Conservation (phyloP, 2,797 vertebrate genomes). For the Takifugu rubripes region DNA sequence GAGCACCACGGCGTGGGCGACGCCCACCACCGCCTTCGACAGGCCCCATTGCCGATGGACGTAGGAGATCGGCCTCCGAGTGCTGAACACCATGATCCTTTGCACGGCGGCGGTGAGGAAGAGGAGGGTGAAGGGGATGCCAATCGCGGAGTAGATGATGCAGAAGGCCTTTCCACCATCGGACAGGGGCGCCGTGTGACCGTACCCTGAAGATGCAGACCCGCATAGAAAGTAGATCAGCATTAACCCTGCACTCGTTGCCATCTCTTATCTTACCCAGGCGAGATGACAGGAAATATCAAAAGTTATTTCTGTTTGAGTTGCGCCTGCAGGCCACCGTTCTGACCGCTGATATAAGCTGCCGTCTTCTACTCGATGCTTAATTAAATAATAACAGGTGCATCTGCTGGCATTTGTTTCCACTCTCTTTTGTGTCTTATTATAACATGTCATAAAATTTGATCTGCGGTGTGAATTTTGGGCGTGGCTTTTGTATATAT, state of each 20-base stretch:
- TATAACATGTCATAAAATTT: neutral
- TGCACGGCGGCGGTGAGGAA: conserved; percentile 97
- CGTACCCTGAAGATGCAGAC: conserved; percentile 80
- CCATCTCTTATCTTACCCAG: too few relatives aligned
- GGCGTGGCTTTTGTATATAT: neutral
- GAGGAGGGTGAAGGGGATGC: conserved; percentile 96
- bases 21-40: conserved; percentile 86
- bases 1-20: conserved; percentile 83
- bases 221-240: too few relatives aligned
- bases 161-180: conserved; percentile 96
- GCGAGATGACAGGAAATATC: too few relatives aligned
- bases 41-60: conserved; percentile 89
- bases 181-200: conserved; percentile 93
- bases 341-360: too few relatives aligned
- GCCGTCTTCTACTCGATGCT: too few relatives aligned
- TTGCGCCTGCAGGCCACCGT: too few relatives aligned
- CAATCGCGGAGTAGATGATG: conserved; percentile 92
- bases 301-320: too few relatives aligned
- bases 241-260: too few relatives aligned
- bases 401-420: too few relatives aligned
- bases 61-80: conserved; percentile 83
- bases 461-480: neutral
- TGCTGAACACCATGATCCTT: conserved; percentile 88
- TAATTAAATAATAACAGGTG: too few relatives aligned
- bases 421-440: too few relatives aligned